phyloP scores from a whole-genome alignment of 2,113 vertebrate genomes.

The Ochotona princeps region DNA sequence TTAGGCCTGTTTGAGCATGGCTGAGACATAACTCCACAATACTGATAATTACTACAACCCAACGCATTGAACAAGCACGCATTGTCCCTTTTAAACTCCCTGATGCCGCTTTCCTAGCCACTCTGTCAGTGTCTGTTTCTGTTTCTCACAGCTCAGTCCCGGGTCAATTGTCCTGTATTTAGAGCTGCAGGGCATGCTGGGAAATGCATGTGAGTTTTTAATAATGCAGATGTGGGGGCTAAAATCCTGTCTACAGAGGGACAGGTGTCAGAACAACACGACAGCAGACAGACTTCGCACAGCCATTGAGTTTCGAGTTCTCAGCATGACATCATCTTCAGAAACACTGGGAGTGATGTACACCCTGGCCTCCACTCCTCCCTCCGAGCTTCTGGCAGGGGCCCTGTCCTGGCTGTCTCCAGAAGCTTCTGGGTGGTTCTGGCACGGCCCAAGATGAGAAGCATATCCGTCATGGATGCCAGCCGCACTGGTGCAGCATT shows the following conservation, averaged over 20 bases:
- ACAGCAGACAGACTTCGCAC: not conserved
- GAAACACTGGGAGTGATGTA: not conserved
- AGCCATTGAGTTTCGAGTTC: not conserved
- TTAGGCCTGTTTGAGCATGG: not conserved
- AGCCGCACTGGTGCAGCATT: not conserved
- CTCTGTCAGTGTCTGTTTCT: not conserved
- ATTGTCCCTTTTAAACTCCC: not conserved
- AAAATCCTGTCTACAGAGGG: not conserved
- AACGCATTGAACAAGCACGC: not conserved
- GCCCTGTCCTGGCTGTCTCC: not conserved
- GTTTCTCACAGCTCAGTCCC: not conserved
- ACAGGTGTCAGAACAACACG: not conserved
- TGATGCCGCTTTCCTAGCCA: not conserved
- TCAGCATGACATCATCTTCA: not conserved
- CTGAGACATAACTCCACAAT: not conserved
- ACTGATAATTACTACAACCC: not conserved
- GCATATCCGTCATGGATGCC: accelerated
- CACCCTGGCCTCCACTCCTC: not conserved
- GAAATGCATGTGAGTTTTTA: not conserved
- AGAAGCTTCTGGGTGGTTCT: not conserved
- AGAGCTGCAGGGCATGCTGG: not conserved
- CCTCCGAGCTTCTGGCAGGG: not conserved
- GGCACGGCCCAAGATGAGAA: accelerated
- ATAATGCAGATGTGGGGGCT: not conserved
- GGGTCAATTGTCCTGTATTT: not conserved